Conservation (phyloP, 2,797 vertebrate species). For the Dallia pectoralis region DNA sequence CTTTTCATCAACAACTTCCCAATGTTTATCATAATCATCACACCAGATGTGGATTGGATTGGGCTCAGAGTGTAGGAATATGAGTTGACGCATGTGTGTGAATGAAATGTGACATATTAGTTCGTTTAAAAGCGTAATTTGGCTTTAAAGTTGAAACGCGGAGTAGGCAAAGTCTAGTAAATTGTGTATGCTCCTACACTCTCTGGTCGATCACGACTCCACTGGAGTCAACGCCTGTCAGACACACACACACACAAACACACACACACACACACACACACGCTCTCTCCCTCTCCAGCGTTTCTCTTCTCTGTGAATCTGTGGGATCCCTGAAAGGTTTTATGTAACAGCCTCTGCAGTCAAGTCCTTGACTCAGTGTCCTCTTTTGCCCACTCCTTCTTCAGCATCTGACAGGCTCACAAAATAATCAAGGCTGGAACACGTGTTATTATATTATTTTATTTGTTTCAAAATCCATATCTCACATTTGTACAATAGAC, state of each 20-base stretch:
- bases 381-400: background rate
- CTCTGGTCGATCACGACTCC: slow-evolving; percentile 2
- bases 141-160: background rate
- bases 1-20: background rate
- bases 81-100: background rate
- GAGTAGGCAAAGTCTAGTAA: background rate
- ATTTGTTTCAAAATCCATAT: background rate
- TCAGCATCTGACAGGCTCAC: background rate
- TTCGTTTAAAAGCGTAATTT: background rate
- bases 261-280: slow-evolving; percentile 6
- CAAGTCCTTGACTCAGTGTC: background rate
- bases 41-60: background rate
- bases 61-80: background rate
- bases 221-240: background rate
- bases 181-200: background rate
- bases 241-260: background rate
- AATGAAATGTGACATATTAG: background rate
- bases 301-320: too few species aligned
- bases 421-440: too few species aligned
- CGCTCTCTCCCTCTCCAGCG: background rate
- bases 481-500: slow-evolving; percentile 8
- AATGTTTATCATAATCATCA: background rate
- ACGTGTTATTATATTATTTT: background rate
- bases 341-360: background rate
- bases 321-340: background rate